phyloP scores from a whole-genome alignment of 1,140 invertebrate genomes.

The Platyura marginata region DNA sequence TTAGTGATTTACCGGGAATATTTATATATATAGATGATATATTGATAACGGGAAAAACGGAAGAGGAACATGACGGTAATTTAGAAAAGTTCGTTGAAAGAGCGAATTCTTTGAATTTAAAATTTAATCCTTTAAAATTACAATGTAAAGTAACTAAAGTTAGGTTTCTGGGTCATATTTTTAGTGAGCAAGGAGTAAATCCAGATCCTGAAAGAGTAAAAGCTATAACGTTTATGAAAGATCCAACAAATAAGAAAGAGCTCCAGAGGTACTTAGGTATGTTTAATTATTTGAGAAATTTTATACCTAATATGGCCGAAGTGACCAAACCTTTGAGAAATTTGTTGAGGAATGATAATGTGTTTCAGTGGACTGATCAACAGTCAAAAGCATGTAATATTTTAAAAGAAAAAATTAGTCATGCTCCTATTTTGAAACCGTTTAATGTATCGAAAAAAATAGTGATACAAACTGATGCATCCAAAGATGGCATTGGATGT shows the following conservation, averaged over 20 bases:
- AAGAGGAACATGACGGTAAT: conserved; percentile 11
- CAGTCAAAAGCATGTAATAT: conserved; percentile 5
- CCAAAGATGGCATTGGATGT: conserved; percentile 10
- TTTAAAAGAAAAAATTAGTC: conserved; percentile 9
- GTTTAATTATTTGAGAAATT: conserved; percentile 14
- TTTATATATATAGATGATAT: conserved; percentile 20
- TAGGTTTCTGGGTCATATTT: conserved; percentile 17
- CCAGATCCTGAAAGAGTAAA: conserved; percentile 19
- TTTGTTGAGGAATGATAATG: conserved; percentile 7
- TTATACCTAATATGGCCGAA: conserved; percentile 10
- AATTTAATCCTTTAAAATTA: conserved; percentile 18
- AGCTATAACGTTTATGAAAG: conserved; percentile 16
- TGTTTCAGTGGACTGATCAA: conserved; percentile 6
- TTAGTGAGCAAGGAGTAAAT: conserved; percentile 13
- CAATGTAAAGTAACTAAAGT: conserved; percentile 8
- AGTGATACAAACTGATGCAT: conserved; percentile 15
- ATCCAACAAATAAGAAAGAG: conserved; percentile 13
- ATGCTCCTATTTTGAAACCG: conserved; percentile 8
- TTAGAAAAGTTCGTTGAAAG: conserved; percentile 13
- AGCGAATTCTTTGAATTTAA: conserved; percentile 10
- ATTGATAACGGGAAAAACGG: conserved; percentile 10
- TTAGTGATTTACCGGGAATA: conserved; percentile 16
- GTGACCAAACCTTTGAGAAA: conserved; percentile 7
- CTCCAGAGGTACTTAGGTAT: conserved; percentile 19
- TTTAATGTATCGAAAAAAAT: conserved; percentile 12